phyloP scores from a whole-genome alignment of 2,797 vertebrate genomes.

The Lacerta viridis region DNA sequence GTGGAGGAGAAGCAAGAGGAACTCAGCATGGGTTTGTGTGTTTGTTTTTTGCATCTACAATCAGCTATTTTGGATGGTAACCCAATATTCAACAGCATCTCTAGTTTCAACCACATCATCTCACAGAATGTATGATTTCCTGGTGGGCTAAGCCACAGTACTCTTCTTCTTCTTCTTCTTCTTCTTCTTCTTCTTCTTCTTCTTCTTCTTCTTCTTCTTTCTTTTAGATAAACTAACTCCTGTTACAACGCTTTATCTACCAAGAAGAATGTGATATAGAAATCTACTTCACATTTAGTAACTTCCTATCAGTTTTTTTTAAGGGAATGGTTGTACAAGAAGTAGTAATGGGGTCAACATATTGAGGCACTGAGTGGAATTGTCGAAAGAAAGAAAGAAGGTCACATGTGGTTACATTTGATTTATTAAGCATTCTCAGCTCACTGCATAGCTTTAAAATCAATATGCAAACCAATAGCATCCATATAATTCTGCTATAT shows the following conservation, averaged over 20 bases:
- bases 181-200: background rate
- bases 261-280: background rate
- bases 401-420: constrained; percentile 55
- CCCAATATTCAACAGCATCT: background rate
- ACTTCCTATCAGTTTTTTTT: background rate
- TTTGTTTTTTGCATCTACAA: too few species aligned
- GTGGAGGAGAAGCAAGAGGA: background rate
- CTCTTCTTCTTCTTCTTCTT: background rate
- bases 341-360: constrained; percentile 68
- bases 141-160: background rate
- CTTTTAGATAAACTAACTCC: background rate
- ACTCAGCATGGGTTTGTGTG: background rate
- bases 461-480: constrained; percentile 47
- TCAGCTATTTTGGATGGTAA: background rate
- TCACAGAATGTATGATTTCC: background rate
- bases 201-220: too few species aligned
- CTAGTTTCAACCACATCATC: background rate
- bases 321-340: constrained; percentile 64
- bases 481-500: constrained; percentile 66
- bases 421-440: constrained; percentile 72
- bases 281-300: constrained; percentile 9
- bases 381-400: constrained; percentile 52
- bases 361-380: constrained; percentile 67
- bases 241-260: background rate
- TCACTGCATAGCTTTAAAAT: constrained; percentile 66